Evolutionary conservation across 1,140 invertebrate species (phyloP).

Genomic region (Eupeodes corollae): DNA sequence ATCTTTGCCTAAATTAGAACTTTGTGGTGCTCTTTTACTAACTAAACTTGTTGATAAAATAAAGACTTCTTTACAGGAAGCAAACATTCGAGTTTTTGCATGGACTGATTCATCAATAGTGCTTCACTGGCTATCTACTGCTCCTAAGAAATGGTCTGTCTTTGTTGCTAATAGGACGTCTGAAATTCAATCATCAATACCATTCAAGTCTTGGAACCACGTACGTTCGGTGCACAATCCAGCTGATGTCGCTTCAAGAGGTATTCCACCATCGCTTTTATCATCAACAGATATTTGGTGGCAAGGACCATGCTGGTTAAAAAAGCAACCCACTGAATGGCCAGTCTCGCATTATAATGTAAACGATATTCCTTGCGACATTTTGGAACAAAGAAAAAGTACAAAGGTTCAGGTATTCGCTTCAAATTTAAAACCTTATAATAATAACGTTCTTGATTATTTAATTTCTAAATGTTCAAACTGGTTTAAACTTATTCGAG

Average conservation of each 20-base stretch:
- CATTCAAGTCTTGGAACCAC: conserved; percentile 16
- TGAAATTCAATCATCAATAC: conserved; percentile 13
- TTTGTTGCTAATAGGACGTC: conserved; percentile 23
- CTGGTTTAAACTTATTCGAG: no score
- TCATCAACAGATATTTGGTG: conserved; percentile 3
- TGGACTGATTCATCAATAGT: conserved; percentile 12
- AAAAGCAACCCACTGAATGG: no score
- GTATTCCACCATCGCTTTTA: conserved; percentile 4
- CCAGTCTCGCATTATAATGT: no score
- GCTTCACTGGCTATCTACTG: conserved; percentile 4
- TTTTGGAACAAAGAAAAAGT: no score
- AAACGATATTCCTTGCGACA: no score
- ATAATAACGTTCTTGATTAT: no score
- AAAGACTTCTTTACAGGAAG: not conserved
- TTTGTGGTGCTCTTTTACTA: conserved; percentile 9
- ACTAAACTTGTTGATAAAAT: conserved; percentile 4
- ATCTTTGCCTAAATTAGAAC: conserved; percentile 10
- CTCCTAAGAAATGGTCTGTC: conserved; percentile 10
- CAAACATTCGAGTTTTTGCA: not conserved
- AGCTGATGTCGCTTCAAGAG: conserved; percentile 15
- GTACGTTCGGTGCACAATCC: conserved; percentile 16
- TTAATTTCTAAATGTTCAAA: no score
- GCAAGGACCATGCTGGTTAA: no score
- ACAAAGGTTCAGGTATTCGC: no score
- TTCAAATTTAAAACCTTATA: no score